Percentiles rank a stretch among this genome's conserved stretches.
Conservation (phyloP, 2,797 vertebrate genomes). For the Uromys caudimaculatus region DNA sequence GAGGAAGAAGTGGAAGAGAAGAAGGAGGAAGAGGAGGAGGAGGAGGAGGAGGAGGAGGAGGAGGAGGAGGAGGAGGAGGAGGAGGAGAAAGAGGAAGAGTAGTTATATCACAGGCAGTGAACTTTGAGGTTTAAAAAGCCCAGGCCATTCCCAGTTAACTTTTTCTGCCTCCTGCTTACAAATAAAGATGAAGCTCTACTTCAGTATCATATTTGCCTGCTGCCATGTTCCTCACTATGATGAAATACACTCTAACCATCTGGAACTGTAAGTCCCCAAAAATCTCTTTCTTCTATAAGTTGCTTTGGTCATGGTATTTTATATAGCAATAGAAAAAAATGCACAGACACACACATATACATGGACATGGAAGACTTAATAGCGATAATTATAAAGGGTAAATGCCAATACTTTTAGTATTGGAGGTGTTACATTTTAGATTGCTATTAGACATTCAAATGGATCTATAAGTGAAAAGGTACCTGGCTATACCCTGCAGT, state of each 20-base stretch:
- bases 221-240: neutral
- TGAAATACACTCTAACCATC: neutral
- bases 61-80: no score
- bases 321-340: neutral
- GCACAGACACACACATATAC: neutral
- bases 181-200: neutral
- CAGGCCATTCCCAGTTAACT: neutral
- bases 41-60: no score
- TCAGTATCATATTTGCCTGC: neutral
- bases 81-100: no score
- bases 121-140: neutral
- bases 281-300: neutral
- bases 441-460: constrained; percentile 41
- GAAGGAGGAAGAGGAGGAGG: neutral
- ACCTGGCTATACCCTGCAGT: neutral
- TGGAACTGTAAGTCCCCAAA: neutral
- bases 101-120: no score
- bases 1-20: neutral
- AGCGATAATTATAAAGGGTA: neutral
- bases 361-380: neutral
- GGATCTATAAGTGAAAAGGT: neutral
- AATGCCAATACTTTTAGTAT: constrained; percentile 8
- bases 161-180: neutral
- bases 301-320: neutral
- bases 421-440: neutral